phyloP scores from a whole-genome alignment of 2,888 invertebrate species.

The Sphaerophoria rueppellii region DNA sequence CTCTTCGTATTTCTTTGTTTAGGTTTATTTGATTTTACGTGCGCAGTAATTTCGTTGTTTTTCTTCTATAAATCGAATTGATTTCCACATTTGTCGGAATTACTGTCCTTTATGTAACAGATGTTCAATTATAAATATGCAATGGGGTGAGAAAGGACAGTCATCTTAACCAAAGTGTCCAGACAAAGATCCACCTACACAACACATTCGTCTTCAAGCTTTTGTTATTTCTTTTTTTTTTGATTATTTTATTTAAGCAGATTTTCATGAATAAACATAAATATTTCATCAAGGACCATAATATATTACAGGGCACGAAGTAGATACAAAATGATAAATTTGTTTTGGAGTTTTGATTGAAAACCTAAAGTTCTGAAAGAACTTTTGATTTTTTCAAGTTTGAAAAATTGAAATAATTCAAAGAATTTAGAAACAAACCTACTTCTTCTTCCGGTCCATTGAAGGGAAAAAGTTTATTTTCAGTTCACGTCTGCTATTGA shows the following conservation, averaged over 20 bases:
- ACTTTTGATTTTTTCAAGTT: too few species aligned
- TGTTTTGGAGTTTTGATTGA: too few species aligned
- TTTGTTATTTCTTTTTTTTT: conserved; percentile 13
- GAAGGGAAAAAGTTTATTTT: neutral
- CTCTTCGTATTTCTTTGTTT: conserved; percentile 11
- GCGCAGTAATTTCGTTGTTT: neutral
- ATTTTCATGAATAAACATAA: conserved; percentile 15
- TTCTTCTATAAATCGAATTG: conserved; percentile 60
- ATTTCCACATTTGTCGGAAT: conserved; percentile 50
- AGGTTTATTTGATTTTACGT: conserved; percentile 46
- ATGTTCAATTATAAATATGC: conserved; percentile 72
- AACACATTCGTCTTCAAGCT: neutral
- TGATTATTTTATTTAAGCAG: conserved; percentile 38
- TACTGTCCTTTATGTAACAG: conserved; percentile 64
- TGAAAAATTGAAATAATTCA: too few species aligned
- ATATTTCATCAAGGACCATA: conserved; percentile 5
- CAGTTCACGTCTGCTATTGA: conserved; percentile 51
- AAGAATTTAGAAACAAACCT: too few species aligned
- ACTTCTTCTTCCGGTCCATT: too few species aligned
- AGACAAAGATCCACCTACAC: neutral
- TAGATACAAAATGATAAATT: conserved; percentile 25
- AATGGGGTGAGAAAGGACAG: conserved; percentile 35
- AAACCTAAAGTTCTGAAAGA: too few species aligned
- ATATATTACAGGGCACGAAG: too few species aligned
- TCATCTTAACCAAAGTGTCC: neutral